phyloP scores from a whole-genome alignment of 2,113 vertebrate genomes.

The Edolisoma coerulescens region DNA sequence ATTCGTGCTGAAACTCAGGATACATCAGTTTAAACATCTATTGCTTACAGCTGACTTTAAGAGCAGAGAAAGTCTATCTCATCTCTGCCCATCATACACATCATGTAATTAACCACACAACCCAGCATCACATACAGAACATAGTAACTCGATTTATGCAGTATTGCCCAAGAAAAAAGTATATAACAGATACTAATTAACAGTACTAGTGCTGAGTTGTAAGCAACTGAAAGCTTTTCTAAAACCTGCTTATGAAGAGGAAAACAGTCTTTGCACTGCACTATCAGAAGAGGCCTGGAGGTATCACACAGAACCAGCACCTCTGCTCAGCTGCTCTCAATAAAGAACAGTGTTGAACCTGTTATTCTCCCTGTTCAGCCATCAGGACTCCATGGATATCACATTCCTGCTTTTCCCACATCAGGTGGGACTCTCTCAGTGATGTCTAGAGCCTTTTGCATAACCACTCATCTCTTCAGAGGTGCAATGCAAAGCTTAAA shows the following conservation, averaged over 20 bases:
- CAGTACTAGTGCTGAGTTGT: background rate
- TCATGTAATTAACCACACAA: background rate
- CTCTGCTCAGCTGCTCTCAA: background rate
- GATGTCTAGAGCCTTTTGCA: background rate
- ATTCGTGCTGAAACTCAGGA: background rate
- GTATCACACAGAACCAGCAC: fast-evolving
- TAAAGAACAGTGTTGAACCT: fast-evolving
- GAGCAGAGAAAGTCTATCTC: background rate
- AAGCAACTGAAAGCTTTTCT: background rate
- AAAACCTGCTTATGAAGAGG: background rate
- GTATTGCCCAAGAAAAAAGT: background rate
- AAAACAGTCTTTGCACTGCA: background rate
- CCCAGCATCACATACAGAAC: background rate
- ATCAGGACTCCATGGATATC: background rate
- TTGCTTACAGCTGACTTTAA: background rate
- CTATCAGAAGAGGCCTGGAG: background rate
- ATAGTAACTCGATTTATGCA: background rate
- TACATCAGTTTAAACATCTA: fast-evolving
- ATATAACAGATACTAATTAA: fast-evolving
- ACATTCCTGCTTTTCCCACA: background rate
- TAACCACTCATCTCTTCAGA: background rate
- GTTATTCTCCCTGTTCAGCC: background rate
- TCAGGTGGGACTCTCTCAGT: background rate
- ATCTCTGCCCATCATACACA: background rate
- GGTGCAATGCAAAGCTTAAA: background rate